Percentiles rank a stretch among this genome's conserved stretches.
Evolutionary conservation across 1,140 invertebrate species (phyloP).

Genomic region (Eupristina koningsbergeri): DNA sequence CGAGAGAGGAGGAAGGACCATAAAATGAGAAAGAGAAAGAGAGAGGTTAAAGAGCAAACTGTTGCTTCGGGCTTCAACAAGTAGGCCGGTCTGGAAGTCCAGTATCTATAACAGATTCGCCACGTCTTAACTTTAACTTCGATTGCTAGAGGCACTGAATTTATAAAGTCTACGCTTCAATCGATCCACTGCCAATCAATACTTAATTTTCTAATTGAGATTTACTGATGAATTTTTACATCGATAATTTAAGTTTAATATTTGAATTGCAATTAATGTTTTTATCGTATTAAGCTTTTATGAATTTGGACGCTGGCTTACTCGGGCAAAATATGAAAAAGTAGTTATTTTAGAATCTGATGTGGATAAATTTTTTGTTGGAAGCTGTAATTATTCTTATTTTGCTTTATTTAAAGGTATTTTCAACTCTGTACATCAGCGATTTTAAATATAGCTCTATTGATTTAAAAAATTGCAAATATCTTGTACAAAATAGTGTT

Average conservation of each 20-base stretch:
- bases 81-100: conserved; percentile 57
- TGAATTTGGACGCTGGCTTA: too few relatives aligned
- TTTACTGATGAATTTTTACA: neutral
- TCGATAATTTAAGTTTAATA: neutral
- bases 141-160: neutral
- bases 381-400: too few relatives aligned
- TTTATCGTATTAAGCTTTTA: too few relatives aligned
- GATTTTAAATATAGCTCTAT: too few relatives aligned
- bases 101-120: conserved; percentile 12
- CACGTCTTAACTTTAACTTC: neutral
- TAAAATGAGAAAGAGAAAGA: neutral
- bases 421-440: too few relatives aligned
- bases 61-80: conserved; percentile 72
- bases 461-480: too few relatives aligned
- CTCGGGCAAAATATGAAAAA: too few relatives aligned
- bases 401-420: too few relatives aligned
- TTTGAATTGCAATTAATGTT: too few relatives aligned
- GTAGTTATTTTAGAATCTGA: too few relatives aligned
- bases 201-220: neutral
- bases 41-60: conserved; percentile 67
- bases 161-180: neutral
- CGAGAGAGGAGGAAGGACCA: neutral
- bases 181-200: neutral
- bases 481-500: too few relatives aligned
- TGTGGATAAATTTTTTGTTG: too few relatives aligned